Evolutionary conservation across 2,797 vertebrate genomes (phyloP), one percentile per base, ranked within the genome.

Genomic region (Meriones psammophilus): DNA sequence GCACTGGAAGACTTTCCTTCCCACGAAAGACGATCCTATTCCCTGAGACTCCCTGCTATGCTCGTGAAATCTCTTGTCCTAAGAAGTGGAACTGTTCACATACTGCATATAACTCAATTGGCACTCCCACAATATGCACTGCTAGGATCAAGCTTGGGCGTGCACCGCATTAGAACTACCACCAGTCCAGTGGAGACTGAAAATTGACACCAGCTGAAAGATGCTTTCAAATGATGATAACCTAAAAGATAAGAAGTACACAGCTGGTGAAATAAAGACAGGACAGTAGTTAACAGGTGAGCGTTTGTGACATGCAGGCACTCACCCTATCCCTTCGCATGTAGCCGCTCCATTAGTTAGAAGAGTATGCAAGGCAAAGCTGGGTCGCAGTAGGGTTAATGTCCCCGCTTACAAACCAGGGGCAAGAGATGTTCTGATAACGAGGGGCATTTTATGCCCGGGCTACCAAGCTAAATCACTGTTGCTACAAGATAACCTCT

Each of bases 81-180:
- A 78, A 79, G 12, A 18, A 78, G n/a, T 4, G 8, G 36, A 0
- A 28, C 50, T 68, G 58, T 36, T 24, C 62, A 73, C 24, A 50
- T 1, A 33, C 14, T 7, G 8, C 33, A 5, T 2, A 0, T 24
- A 22, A 33, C 46, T 50, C 22, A 42, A 0, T 3, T 2, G 13
- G 74, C 18, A 2, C 14, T 24, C 2, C 0, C 2, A 42, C 28
- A 0, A 0, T 1, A 22, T 0, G 8, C 28, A 85, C 3, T 9
- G 80, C 17, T 73, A 2, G 6, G 50, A 17, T 78, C 50, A 5
- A 46, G 92, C 58, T 5, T 2, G 0, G 33, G 68, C 46, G 8
- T 0, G 17, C 5, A 9, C 8, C 0, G 0, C 26, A 2, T 39
- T 17, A 36, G 1, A 15, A 12, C 39, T 3, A 22, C 28, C 68